These are phyloP conservation scores for Anguilla japonica DNA, from an alignment of 2,113 vertebrate genomes.

Conservation along the genomic window DNA sequence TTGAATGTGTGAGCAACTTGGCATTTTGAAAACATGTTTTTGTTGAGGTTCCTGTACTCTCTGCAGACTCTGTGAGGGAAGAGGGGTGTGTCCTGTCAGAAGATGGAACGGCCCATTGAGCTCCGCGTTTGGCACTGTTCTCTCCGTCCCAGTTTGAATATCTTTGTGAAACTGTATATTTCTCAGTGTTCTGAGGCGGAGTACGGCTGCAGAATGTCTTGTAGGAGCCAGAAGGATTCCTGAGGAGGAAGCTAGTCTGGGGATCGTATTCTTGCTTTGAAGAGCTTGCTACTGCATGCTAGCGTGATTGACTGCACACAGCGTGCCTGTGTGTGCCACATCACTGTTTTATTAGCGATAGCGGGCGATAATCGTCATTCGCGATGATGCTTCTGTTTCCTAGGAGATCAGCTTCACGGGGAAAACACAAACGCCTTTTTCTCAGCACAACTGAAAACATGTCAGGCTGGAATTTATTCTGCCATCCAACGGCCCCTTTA, in stretches of 20 bases:
- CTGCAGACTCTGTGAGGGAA: too few species aligned
- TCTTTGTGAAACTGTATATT: background rate
- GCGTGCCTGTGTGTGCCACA: background rate
- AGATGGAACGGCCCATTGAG: background rate
- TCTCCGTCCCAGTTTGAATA: background rate
- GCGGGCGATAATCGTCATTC: slow-evolving; percentile 24
- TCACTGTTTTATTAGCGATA: slow-evolving; percentile 29
- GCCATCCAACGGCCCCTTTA: background rate
- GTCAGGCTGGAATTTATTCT: slow-evolving; percentile 4
- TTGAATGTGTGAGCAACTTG: too few species aligned
- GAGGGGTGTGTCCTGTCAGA: too few species aligned
- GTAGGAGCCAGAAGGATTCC: background rate
- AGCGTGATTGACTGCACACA: too few species aligned
- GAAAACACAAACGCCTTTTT: slow-evolving; percentile 29
- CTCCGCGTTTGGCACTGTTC: background rate
- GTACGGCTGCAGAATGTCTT: background rate
- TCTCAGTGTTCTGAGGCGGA: slow-evolving; percentile 1
- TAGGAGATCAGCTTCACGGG: slow-evolving; percentile 5
- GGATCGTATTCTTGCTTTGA: background rate
- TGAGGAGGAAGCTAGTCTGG: background rate
- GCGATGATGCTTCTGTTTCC: slow-evolving; percentile 28
- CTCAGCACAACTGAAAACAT: slow-evolving; percentile 41
- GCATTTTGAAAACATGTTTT: too few species aligned
- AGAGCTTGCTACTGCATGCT: background rate
- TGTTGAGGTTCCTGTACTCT: too few species aligned